A percentile compares a stretch with the other conserved stretches of the same genome.
phyloP scores from a whole-genome alignment of 1,140 invertebrate genomes.

The Hypsibius dujardini region DNA sequence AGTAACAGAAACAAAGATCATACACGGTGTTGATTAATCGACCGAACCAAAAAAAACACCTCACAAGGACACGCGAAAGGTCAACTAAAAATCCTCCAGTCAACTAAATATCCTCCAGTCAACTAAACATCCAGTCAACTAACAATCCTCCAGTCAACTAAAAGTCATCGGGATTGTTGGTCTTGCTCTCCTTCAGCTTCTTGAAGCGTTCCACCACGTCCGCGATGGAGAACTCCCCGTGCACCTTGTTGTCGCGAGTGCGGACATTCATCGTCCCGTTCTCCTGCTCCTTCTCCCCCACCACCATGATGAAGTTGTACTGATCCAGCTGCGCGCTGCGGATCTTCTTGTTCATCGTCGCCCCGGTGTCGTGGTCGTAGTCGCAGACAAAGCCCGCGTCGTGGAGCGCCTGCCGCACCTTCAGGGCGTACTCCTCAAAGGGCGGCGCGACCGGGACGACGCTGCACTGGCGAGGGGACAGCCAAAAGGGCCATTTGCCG shows the following conservation, averaged over 20 bases:
- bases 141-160: neutral
- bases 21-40: neutral
- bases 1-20: neutral
- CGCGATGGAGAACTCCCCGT: conserved; percentile 68
- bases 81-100: neutral
- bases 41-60: neutral
- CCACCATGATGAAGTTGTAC: conserved; percentile 93
- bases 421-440: conserved; percentile 65
- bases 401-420: conserved; percentile 54
- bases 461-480: conserved; percentile 81
- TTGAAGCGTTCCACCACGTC: conserved; percentile 64
- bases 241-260: conserved; percentile 87
- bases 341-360: conserved; percentile 95
- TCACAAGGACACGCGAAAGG: neutral
- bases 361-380: conserved; percentile 70
- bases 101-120: too few species aligned
- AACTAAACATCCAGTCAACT: too few species aligned
- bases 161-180: conserved; percentile 1
- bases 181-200: conserved; percentile 33
- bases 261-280: conserved; percentile 89
- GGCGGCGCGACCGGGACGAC: conserved; percentile 68
- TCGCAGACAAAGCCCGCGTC: conserved; percentile 77
- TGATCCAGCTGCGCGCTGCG: conserved; percentile 90
- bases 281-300: conserved; percentile 77
- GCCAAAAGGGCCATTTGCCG: conserved; percentile 96